phyloP scores from a whole-genome alignment of 1,140 invertebrate genomes.

The Gonatopus flavifemur region DNA sequence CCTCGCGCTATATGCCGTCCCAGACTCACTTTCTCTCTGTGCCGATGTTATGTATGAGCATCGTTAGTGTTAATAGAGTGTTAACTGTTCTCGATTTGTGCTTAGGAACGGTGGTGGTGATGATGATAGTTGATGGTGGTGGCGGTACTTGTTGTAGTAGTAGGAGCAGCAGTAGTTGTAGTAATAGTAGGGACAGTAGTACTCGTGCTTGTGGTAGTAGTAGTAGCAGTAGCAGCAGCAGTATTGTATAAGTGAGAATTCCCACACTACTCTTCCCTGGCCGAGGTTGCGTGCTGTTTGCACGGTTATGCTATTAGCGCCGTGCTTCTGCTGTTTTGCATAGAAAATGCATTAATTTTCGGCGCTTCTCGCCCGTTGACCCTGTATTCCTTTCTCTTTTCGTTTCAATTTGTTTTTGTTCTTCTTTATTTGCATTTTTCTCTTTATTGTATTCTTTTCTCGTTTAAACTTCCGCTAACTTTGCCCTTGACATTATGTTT shows the following conservation, averaged over 20 bases:
- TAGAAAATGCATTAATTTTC: constrained; percentile 47
- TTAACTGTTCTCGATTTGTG: constrained; percentile 54
- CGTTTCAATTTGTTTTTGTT: background rate
- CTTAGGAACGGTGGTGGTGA: constrained; percentile 35
- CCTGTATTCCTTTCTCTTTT: background rate
- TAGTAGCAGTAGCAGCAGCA: background rate
- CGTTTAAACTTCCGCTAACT: constrained; percentile 11
- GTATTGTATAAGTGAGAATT: too few species aligned
- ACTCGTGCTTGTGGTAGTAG: constrained; percentile 1
- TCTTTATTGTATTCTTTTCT: background rate
- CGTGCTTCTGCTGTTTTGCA: constrained; percentile 39
- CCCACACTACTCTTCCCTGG: too few species aligned
- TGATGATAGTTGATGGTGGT: constrained; percentile 33
- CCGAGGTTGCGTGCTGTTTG: constrained; percentile 32
- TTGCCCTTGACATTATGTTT: too few species aligned
- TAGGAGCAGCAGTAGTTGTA: too few species aligned
- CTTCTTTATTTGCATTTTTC: background rate
- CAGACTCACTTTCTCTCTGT: too few species aligned
- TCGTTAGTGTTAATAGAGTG: constrained; percentile 59
- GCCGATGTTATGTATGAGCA: constrained; percentile 54
- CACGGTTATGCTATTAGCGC: constrained; percentile 28
- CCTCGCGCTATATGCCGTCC: constrained; percentile 23
- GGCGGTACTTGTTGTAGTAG: too few species aligned
- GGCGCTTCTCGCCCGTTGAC: constrained; percentile 33
- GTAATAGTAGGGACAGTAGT: too few species aligned